Conservation (phyloP, 1,140 invertebrate species). For the Acromyrmex echinatior region DNA sequence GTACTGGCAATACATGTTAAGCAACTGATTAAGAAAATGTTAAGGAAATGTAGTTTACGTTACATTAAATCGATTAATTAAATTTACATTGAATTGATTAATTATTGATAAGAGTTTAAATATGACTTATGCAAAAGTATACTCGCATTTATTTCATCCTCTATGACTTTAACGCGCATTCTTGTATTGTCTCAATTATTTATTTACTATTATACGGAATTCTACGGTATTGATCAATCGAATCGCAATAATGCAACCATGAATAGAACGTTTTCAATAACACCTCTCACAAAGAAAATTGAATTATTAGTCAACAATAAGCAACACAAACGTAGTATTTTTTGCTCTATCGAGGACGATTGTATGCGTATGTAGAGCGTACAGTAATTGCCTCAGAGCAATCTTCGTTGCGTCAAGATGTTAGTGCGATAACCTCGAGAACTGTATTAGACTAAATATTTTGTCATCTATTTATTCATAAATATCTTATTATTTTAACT, state of each 20-base stretch:
- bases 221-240: background rate
- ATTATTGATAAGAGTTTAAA: conserved; percentile 12
- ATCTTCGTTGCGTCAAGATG: background rate
- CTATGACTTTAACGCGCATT: background rate
- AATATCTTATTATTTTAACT: conserved; percentile 10
- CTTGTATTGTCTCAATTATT: background rate
- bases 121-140: background rate
- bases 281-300: background rate
- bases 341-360: conserved; percentile 5
- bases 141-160: background rate
- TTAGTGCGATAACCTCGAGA: background rate
- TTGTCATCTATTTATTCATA: background rate
- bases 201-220: conserved; percentile 10
- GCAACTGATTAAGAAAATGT: background rate
- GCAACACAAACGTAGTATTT: background rate
- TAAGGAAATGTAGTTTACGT: too few relatives aligned
- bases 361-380: background rate
- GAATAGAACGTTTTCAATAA: background rate
- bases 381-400: background rate
- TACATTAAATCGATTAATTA: background rate
- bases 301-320: background rate
- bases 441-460: background rate
- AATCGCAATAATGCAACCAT: background rate
- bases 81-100: background rate
- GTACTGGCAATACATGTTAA: background rate